Evolutionary conservation across 2,888 invertebrate genomes (phyloP).

Genomic region (Nemotelus pantherinus): DNA sequence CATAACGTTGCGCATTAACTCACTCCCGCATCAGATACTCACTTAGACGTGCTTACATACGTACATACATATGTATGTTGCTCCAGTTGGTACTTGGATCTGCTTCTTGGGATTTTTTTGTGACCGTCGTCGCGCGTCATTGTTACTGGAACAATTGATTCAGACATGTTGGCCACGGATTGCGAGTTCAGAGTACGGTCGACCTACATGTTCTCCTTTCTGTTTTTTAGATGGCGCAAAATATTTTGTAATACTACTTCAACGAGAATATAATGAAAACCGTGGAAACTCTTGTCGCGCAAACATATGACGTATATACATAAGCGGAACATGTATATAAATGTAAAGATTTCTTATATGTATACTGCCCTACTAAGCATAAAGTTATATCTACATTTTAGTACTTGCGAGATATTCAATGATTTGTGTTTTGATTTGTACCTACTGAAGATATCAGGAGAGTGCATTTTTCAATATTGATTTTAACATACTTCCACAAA

Average conservation of each 20-base stretch:
- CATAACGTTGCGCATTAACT: constrained; percentile 28
- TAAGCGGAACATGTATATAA: constrained; percentile 44
- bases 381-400: too few relatives aligned
- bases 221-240: background rate
- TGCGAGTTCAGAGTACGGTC: background rate
- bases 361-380: too few relatives aligned
- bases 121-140: background rate
- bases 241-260: background rate
- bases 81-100: background rate
- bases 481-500: too few relatives aligned
- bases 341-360: too few relatives aligned
- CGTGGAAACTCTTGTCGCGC: constrained; percentile 19
- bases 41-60: background rate
- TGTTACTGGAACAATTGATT: background rate
- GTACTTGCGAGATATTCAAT: too few relatives aligned
- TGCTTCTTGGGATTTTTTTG: constrained; percentile 1
- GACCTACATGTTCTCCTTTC: background rate
- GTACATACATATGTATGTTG: background rate
- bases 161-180: constrained; percentile 1
- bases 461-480: too few relatives aligned
- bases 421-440: too few relatives aligned
- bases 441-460: too few relatives aligned
- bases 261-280: constrained; percentile 15
- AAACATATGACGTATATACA: constrained; percentile 28
- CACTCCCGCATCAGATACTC: constrained; percentile 4